Evolutionary conservation across 2,797 vertebrate species (phyloP), one percentile per base, ranked within the genome.

Genomic region (Macropodus opercularis): DNA sequence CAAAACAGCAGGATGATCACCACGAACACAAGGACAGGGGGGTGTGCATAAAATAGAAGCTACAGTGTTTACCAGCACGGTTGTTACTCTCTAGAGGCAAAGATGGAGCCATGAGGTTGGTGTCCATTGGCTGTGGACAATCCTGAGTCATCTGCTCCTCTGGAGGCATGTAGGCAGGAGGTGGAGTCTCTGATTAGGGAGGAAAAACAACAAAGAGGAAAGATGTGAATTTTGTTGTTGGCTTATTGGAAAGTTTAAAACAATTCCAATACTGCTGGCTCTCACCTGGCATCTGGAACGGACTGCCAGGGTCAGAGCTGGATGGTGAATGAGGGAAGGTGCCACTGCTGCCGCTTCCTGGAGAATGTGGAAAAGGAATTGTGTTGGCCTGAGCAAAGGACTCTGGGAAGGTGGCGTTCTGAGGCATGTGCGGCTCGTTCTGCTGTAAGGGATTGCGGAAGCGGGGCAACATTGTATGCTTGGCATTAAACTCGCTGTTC

Each of bases 401-500:
- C 76, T 98, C 97, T 0, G 96, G 98, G 72, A 96, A 98, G 59
- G 96, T 98, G 77, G 96, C 96, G 0, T 98, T 98, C 89, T 97
- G 96, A 0, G 97, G 96, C 97, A 98, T 98, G 88, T 96, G 95
- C 0, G 96, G 96, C 89, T 98, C 98, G 0, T 95, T 96, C 53
- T 97, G 96, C 51, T 91, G 90, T 1, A 96, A 93, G 52, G 97
- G 90, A 88, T 95, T 98, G 73, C 95, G 96, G 87, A 99, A 99
- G 55, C 97, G 96, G 27, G 98, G 96, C 87, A 99, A 69, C 85
- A 99, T 96, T 60, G 95, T 97, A 86, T 98, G 96, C 91, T 99
- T 98, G 73, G 96, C 95, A 35, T 99, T 99, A 84, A 97, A 99
- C 87, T 99, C 98, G 0, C 96, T 99, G 93, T 98, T 98, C 82